Conservation (phyloP, 2,888 invertebrate species). For the Noctua janthina region DNA sequence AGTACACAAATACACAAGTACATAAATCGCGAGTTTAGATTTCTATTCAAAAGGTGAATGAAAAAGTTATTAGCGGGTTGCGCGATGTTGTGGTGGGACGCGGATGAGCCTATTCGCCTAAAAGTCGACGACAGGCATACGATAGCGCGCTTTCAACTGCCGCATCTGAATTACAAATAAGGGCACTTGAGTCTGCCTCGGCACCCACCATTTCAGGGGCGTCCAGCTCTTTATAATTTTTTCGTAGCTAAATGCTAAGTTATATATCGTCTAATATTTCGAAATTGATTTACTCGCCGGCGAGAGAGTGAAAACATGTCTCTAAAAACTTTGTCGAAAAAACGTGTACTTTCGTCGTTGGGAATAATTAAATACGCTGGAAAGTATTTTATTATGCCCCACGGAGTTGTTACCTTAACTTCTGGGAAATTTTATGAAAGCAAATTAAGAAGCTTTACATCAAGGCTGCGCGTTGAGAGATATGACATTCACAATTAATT, state of each 20-base stretch:
- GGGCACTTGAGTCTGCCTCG: constrained; percentile 61
- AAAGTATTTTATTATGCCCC: constrained; percentile 59
- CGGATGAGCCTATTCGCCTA: constrained; percentile 59
- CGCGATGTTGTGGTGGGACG: constrained; percentile 51
- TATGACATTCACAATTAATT: constrained; percentile 46
- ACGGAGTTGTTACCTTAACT: constrained; percentile 44
- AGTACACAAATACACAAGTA: no score
- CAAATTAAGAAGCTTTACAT: constrained; percentile 52
- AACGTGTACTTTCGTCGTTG: constrained; percentile 48
- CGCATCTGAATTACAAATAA: constrained; percentile 79
- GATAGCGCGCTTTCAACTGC: constrained; percentile 63
- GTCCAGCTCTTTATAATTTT: constrained; percentile 61
- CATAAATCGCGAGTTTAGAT: constrained; percentile 51
- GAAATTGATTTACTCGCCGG: constrained; percentile 65
- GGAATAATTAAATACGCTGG: constrained; percentile 61
- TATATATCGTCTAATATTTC: constrained; percentile 39
- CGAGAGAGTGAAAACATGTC: constrained; percentile 63
- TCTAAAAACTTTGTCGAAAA: constrained; percentile 57
- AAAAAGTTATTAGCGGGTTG: constrained; percentile 54
- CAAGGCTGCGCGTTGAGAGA: constrained; percentile 18
- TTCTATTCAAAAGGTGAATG: constrained; percentile 58
- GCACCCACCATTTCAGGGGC: constrained; percentile 58
- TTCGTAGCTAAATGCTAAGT: constrained; percentile 61
- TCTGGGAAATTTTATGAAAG: constrained; percentile 43
- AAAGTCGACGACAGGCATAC: constrained; percentile 60